phyloP scores from a whole-genome alignment of 1,140 invertebrate genomes.

The Eupristina koningsbergeri region DNA sequence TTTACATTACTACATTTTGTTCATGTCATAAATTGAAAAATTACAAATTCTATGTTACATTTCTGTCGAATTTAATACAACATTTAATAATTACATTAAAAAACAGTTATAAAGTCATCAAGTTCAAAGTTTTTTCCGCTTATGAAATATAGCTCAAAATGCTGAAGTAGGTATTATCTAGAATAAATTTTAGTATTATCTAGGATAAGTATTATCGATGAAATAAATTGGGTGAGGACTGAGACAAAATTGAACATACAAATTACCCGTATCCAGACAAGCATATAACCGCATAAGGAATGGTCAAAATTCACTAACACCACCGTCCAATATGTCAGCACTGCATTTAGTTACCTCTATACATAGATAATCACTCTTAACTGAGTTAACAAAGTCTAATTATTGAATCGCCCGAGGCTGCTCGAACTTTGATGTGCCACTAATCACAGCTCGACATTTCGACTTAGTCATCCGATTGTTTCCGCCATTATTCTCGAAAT shows the following conservation, averaged over 20 bases:
- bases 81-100: not conserved
- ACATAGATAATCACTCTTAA: not conserved
- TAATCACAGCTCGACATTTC: constrained; percentile 55
- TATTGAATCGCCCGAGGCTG: constrained; percentile 54
- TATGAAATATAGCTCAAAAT: too few relatives aligned
- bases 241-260: not conserved
- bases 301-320: not conserved
- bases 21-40: not conserved
- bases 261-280: constrained; percentile 2
- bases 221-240: not conserved
- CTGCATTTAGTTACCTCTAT: not conserved
- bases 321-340: not conserved
- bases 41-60: not conserved
- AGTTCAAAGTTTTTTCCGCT: too few relatives aligned
- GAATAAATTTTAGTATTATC: too few relatives aligned
- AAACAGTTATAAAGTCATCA: not conserved
- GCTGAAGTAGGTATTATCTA: not conserved
- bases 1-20: not conserved
- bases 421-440: constrained; percentile 71
- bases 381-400: not conserved
- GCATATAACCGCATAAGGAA: not conserved
- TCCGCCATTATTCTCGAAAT: not conserved
- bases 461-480: not conserved
- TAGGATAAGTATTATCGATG: not conserved
- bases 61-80: not conserved